A percentile compares a stretch with the other conserved stretches of the same genome.
phyloP scores from a whole-genome alignment of 2,113 vertebrate species.

The Pimephales promelas region DNA sequence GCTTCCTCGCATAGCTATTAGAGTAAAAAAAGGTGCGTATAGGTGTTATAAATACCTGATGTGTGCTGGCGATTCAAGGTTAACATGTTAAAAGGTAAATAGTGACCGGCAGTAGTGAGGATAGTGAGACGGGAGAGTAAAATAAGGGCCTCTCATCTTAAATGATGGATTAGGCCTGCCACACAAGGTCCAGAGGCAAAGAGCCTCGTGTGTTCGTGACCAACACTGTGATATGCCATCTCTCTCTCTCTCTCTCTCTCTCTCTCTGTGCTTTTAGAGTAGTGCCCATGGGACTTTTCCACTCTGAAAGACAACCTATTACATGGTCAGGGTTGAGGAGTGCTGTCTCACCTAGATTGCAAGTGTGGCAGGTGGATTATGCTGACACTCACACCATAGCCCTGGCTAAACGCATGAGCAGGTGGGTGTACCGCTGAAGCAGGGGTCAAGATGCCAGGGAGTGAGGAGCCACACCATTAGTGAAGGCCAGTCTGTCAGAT shows the following conservation, averaged over 20 bases:
- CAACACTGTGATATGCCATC: neutral
- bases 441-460: conserved; percentile 37
- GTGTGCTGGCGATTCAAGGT: conserved; percentile 1
- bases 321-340: conserved; percentile 54
- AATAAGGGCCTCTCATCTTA: conserved; percentile 11
- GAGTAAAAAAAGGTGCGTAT: neutral
- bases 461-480: conserved; percentile 16
- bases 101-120: neutral
- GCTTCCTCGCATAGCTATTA: neutral
- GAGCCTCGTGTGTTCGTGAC: neutral
- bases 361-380: conserved; percentile 30
- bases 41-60: neutral
- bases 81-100: neutral
- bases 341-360: conserved; percentile 6
- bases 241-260: neutral
- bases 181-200: conserved; percentile 3
- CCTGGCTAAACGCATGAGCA: conserved; percentile 3
- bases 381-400: conserved; percentile 32
- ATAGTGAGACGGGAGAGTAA: neutral
- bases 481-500: neutral
- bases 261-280: neutral
- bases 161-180: conserved; percentile 47
- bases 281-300: conserved; percentile 26
- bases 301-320: conserved; percentile 41
- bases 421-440: neutral